Evolutionary conservation across 2,888 invertebrate species (phyloP).

Genomic region (Phalangium opilio): DNA sequence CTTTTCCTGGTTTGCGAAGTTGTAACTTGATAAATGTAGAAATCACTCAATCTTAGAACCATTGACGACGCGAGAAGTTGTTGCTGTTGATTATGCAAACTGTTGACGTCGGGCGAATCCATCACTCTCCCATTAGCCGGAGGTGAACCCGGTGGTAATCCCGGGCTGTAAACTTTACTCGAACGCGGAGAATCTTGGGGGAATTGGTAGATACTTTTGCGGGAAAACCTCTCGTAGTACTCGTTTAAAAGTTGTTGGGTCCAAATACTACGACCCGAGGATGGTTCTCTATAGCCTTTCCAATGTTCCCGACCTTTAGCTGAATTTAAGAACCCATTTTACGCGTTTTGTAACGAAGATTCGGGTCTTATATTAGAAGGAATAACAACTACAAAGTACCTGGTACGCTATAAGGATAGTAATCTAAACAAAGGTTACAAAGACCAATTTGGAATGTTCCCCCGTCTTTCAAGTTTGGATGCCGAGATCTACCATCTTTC

Average conservation of each 20-base stretch:
- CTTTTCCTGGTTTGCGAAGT: no score
- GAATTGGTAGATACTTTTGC: no score
- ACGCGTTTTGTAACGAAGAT: no score
- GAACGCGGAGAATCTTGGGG: no score
- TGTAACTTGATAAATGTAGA: slow-evolving; percentile 69
- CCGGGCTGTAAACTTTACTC: no score
- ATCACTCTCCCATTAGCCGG: no score
- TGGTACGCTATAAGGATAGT: slow-evolving; percentile 91
- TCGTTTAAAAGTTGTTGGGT: slow-evolving; percentile 54
- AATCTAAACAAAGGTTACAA: slow-evolving; percentile 57
- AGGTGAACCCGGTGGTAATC: no score
- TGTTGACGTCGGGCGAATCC: no score
- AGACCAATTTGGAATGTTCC: slow-evolving; percentile 86
- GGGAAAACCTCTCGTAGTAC: no score
- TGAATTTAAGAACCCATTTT: slow-evolving; percentile 4
- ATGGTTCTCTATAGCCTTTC: slow-evolving; percentile 67
- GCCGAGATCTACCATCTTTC: slow-evolving; percentile 62
- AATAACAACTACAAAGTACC: slow-evolving; percentile 23
- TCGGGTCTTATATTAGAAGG: no score
- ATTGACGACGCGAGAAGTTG: no score
- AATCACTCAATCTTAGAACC: slow-evolving; percentile 39
- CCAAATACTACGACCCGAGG: slow-evolving; percentile 58
- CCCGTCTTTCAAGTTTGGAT: slow-evolving; percentile 69
- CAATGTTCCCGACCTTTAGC: slow-evolving; percentile 72
- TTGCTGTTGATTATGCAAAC: no score